Evolutionary conservation across 2,888 invertebrate genomes (phyloP).

Genomic region (Blastobasis lacticolella): DNA sequence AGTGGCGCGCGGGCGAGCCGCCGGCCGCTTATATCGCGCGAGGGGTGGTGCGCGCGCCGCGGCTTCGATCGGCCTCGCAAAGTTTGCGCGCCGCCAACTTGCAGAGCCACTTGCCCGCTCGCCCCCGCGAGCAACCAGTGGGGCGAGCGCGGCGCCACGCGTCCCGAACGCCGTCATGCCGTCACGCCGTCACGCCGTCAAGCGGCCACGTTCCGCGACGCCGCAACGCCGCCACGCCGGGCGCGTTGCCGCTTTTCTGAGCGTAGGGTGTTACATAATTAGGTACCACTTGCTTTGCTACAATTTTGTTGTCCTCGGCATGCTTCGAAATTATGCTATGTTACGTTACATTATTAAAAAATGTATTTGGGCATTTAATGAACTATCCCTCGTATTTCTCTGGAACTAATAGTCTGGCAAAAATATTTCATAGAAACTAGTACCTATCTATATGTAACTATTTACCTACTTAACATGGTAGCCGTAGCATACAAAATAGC

Average conservation of each 20-base stretch:
- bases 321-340: too few species aligned
- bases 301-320: too few species aligned
- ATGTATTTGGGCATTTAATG: too few species aligned
- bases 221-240: background rate
- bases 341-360: too few species aligned
- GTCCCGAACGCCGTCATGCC: conserved; percentile 13
- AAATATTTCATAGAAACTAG: too few species aligned
- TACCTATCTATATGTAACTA: too few species aligned
- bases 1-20: conserved; percentile 59
- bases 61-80: conserved; percentile 56
- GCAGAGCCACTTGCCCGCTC: conserved; percentile 46
- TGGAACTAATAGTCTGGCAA: too few species aligned
- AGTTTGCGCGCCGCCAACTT: conserved; percentile 57
- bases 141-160: conserved; percentile 26
- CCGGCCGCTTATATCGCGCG: conserved; percentile 57
- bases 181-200: background rate
- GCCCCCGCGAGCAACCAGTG: conserved; percentile 57
- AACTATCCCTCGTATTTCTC: too few species aligned
- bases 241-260: background rate
- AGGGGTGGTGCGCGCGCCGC: conserved; percentile 58
- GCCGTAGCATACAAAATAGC: too few species aligned
- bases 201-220: background rate
- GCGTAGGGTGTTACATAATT: too few species aligned
- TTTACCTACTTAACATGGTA: too few species aligned
- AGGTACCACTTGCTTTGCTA: too few species aligned